A percentile compares a stretch with the other conserved stretches of the same genome.
phyloP scores from a whole-genome alignment of 2,888 invertebrate genomes.

The Nemoura dubitans region DNA sequence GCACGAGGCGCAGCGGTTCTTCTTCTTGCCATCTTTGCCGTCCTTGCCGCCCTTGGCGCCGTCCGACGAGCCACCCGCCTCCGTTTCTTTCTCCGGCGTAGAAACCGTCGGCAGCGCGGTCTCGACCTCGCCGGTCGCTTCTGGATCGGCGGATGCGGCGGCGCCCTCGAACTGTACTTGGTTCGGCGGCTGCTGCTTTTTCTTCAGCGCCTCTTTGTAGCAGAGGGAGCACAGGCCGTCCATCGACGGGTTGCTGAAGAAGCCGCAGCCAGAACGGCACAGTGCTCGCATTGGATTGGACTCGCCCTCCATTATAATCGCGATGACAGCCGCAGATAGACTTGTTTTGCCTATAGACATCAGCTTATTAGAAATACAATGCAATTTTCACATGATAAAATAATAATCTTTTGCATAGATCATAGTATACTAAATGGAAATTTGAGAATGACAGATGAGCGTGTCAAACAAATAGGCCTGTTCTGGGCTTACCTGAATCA shows the following conservation, averaged over 20 bases:
- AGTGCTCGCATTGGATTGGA: conserved; percentile 96
- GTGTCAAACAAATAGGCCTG: not conserved
- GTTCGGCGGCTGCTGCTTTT: conserved; percentile 81
- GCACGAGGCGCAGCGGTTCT: conserved; percentile 97
- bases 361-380: not conserved
- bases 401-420: not conserved
- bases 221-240: conserved; percentile 99
- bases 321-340: not conserved
- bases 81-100: conserved; percentile 60
- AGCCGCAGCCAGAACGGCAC: conserved; percentile 98
- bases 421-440: not conserved
- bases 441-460: not conserved
- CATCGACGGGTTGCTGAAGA: conserved; percentile 97
- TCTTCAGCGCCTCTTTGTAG: conserved; percentile 95
- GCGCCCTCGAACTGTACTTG: conserved; percentile 54
- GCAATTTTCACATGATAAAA: no score
- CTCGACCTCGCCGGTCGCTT: conserved; percentile 56
- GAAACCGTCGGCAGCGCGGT: conserved; percentile 66
- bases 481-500: not conserved
- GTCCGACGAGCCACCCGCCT: conserved; percentile 58
- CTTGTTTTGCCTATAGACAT: not conserved
- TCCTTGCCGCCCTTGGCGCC: conserved; percentile 64
- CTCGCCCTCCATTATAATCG: conserved; percentile 85
- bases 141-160: conserved; percentile 4
- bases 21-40: conserved; percentile 89